Evolutionary conservation across 2,113 vertebrate species (phyloP).

Genomic region (Xenopus laevis): DNA sequence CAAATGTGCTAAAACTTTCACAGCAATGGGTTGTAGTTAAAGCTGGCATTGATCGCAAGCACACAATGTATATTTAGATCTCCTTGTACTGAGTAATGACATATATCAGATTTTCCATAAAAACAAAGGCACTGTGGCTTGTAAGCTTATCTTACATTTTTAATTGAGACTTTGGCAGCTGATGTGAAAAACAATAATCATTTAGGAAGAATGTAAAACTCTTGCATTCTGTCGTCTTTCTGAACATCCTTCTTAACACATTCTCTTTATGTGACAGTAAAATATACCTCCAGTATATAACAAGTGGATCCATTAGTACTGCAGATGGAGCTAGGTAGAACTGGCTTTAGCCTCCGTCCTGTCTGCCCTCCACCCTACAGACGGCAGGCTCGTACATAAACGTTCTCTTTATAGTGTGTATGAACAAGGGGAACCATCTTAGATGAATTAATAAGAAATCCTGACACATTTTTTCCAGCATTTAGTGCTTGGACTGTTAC

Average conservation of each 20-base stretch:
- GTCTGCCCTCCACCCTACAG: no score
- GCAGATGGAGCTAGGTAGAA: no score
- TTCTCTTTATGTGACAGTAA: not conserved
- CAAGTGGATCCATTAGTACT: no score
- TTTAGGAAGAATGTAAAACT: constrained; percentile 5
- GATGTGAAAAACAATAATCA: constrained; percentile 26
- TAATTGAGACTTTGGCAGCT: constrained; percentile 28
- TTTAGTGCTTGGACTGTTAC: no score
- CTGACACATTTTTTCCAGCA: no score
- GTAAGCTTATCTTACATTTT: constrained; percentile 24
- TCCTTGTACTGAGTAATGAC: not conserved
- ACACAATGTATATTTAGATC: constrained; percentile 1
- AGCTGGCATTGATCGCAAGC: not conserved
- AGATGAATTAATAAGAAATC: no score
- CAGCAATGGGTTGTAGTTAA: not conserved
- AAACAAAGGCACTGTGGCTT: not conserved
- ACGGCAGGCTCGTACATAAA: not conserved
- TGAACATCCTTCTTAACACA: not conserved
- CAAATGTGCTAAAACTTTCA: not conserved
- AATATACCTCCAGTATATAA: no score
- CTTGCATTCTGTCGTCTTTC: not conserved
- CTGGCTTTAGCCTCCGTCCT: no score
- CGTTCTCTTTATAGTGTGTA: not conserved
- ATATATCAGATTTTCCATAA: constrained; percentile 12
- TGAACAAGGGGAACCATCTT: no score